phyloP scores from a whole-genome alignment of 2,888 invertebrate genomes.

The Campoplex capitator region DNA sequence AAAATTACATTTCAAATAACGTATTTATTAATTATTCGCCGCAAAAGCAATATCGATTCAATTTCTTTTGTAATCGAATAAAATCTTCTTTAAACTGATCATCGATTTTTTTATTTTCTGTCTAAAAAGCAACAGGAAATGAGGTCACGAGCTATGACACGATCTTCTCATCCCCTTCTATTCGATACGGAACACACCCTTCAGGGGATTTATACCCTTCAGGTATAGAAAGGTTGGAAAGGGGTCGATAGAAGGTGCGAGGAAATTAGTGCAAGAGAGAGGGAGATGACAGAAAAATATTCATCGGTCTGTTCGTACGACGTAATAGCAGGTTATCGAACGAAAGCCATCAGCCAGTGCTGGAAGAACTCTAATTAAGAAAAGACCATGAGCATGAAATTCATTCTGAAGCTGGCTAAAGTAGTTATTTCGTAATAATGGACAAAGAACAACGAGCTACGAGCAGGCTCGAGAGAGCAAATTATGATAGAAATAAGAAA shows the following conservation, averaged over 20 bases:
- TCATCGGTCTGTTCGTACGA: neutral
- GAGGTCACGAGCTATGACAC: constrained; percentile 13
- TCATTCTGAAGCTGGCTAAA: constrained; percentile 22
- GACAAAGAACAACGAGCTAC: neutral
- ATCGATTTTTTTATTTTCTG: neutral
- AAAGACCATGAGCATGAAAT: constrained; percentile 48
- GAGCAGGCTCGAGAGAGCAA: neutral
- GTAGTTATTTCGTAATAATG: constrained; percentile 32
- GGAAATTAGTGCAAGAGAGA: neutral
- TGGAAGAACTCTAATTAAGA: constrained; percentile 55
- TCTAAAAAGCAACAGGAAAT: constrained; percentile 17
- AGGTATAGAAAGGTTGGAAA: neutral
- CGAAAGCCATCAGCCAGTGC: constrained; percentile 19
- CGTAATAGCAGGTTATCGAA: neutral
- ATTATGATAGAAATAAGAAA: neutral
- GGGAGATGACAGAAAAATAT: neutral
- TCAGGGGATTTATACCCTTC: neutral
- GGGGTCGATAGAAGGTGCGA: neutral
- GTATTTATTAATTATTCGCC: no score
- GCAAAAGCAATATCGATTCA: no score
- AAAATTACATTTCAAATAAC: no score
- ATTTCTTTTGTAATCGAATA: no score
- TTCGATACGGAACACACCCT: constrained; percentile 6
- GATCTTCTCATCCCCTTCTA: neutral
- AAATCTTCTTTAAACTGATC: neutral